phyloP scores from a whole-genome alignment of 2,888 invertebrate species.

The Magallana nippona region DNA sequence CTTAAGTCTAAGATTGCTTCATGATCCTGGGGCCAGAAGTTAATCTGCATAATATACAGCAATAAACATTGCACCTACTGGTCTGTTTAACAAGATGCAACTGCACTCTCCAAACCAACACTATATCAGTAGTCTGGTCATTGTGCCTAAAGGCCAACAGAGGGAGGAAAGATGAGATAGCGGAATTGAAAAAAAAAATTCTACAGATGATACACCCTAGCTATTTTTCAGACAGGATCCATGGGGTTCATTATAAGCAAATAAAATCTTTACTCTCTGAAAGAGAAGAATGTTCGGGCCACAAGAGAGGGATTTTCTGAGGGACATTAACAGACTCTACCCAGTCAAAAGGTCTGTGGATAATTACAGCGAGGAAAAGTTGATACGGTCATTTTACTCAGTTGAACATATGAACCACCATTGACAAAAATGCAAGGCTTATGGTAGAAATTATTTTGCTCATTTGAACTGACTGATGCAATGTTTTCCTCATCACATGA shows the following conservation, averaged over 20 bases:
- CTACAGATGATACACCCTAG: not conserved
- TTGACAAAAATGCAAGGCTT: not conserved
- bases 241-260: conserved; percentile 10
- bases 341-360: not conserved
- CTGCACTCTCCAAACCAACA: not conserved
- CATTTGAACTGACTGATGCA: not conserved
- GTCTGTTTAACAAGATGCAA: not conserved
- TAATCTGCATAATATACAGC: not conserved
- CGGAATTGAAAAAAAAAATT: not conserved
- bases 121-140: not conserved
- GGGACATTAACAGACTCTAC: conserved; percentile 14
- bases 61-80: conserved; percentile 3
- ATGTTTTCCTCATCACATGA: too few relatives aligned
- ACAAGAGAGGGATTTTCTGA: conserved; percentile 7
- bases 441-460: not conserved
- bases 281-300: not conserved
- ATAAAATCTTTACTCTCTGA: not conserved
- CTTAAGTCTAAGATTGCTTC: too few relatives aligned
- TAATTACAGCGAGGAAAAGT: conserved; percentile 4
- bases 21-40: too few relatives aligned
- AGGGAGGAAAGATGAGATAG: not conserved
- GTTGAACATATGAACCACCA: not conserved
- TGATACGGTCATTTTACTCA: not conserved
- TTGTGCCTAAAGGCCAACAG: too few relatives aligned
- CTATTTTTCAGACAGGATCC: not conserved